Evolutionary conservation across 2,888 invertebrate genomes (phyloP).

Genomic region (Morpho helenor): DNA sequence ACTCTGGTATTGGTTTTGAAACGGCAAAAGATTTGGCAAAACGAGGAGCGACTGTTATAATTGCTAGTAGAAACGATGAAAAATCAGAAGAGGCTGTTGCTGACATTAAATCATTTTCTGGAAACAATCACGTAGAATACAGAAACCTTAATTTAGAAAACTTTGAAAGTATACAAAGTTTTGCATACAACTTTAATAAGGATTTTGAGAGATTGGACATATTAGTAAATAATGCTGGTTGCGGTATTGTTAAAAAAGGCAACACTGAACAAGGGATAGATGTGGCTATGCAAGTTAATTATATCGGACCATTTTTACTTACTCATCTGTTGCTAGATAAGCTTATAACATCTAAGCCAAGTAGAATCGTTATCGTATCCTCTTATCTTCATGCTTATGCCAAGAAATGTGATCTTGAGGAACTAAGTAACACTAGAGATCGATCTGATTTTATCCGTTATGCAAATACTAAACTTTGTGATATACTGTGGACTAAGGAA

Average conservation of each 20-base stretch:
- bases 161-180: constrained; percentile 74
- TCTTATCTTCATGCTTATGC: constrained; percentile 49
- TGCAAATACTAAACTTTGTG: constrained; percentile 58
- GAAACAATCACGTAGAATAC: constrained; percentile 83
- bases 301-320: constrained; percentile 85
- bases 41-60: constrained; percentile 33
- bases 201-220: constrained; percentile 76
- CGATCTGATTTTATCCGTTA: constrained; percentile 43
- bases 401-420: constrained; percentile 68
- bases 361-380: constrained; percentile 65
- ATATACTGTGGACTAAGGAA: constrained; percentile 61
- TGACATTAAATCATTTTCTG: constrained; percentile 84
- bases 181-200: constrained; percentile 79
- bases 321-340: constrained; percentile 81
- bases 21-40: constrained; percentile 75
- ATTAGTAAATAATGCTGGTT: constrained; percentile 82
- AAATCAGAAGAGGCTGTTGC: constrained; percentile 84
- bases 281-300: constrained; percentile 82
- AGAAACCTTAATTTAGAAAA: constrained; percentile 71
- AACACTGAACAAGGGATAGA: constrained; percentile 81
- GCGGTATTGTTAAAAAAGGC: constrained; percentile 47
- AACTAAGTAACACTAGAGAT: constrained; percentile 27
- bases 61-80: constrained; percentile 87
- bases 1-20: constrained; percentile 90
- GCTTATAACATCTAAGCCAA: constrained; percentile 55